Evolutionary conservation across 2,888 invertebrate species (phyloP), one percentile per base, ranked within the genome.

Genomic region (Eudemis profundana): DNA sequence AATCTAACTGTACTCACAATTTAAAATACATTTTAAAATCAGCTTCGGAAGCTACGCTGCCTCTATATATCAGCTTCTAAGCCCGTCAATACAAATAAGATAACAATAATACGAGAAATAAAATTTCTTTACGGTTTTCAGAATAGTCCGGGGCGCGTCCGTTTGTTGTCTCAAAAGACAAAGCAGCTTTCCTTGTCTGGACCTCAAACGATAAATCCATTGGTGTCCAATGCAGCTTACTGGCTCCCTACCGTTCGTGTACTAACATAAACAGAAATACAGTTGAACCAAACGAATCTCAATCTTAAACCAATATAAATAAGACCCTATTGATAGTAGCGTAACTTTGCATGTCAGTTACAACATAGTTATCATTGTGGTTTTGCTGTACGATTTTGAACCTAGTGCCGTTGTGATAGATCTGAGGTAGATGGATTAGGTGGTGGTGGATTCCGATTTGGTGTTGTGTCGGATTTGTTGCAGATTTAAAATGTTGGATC

Each of bases 181-280:
- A 87, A 87, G 86, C 85, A 77, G 85, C 82, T 85, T 85, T 78
- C 76, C 82, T 81, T 82, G 84, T 85, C 83, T 83, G 82, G 84
- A 83, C 84, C 84, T 84, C 83, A 81, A 79, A 81, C 86, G 81
- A 87, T 87, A 87, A 86, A 86, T 86, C 86, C 83, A 83, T 84
- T 85, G 85, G 84, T 86, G 87, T 86, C 87, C 86, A 77, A 77
- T 77, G 86, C 87, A 86, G 87, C 86, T 84, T 84, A 84, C 61
- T 40, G 44, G 44, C 59, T 47, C 38, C 64, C 59, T 64, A 68
- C 70, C 65, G 70, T 65, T 65, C 54, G 44, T 65, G 38, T 50
- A 40, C 46, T 19, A 44, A 44, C 56, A 50, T 57, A 67, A 62
- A 49, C 47, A 51, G 69, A 63, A 60, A 15, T 17, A 27, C 33